phyloP scores from a whole-genome alignment of 2,113 vertebrate species.

The Nibea coibor region DNA sequence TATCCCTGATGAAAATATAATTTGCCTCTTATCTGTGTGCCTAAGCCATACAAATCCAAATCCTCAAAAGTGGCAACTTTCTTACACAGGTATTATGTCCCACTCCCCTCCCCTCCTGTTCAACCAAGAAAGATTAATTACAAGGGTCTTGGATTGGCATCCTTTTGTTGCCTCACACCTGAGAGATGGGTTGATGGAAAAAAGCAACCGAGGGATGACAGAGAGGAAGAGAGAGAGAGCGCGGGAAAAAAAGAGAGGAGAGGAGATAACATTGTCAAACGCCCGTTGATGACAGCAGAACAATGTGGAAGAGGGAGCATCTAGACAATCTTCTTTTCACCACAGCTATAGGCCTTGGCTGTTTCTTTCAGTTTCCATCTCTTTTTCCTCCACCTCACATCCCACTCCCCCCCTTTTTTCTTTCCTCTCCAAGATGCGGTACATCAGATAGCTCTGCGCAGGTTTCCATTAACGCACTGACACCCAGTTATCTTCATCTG shows the following conservation, averaged over 20 bases:
- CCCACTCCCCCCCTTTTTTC: conserved; percentile 36
- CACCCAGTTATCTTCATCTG: conserved; percentile 86
- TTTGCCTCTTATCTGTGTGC: conserved; percentile 96
- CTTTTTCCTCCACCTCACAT: conserved; percentile 69
- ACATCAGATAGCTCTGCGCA: conserved; percentile 83
- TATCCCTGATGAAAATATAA: conserved; percentile 99
- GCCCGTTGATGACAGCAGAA: conserved; percentile 90
- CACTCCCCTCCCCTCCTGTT: conserved; percentile 56
- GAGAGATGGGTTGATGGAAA: conserved; percentile 89
- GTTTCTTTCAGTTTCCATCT: conserved; percentile 66
- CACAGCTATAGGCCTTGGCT: conserved; percentile 70
- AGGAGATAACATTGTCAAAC: conserved; percentile 97
- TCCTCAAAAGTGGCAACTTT: conserved; percentile 95
- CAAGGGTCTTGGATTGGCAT: conserved; percentile 92
- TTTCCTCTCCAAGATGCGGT: conserved; percentile 43
- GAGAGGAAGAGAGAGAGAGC: conserved; percentile 76
- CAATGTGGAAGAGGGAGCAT: conserved; percentile 88
- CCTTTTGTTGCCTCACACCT: conserved; percentile 90
- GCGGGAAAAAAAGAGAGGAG: conserved; percentile 27
- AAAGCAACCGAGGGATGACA: conserved; percentile 84
- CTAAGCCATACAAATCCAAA: conserved; percentile 98
- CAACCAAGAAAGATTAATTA: conserved; percentile 95
- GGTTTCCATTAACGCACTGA: conserved; percentile 88
- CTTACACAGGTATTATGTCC: conserved; percentile 97
- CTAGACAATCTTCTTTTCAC: conserved; percentile 85